Percentiles rank a stretch among this genome's conserved stretches.
Evolutionary conservation across 2,888 invertebrate genomes (phyloP).

Genomic region (Apamea monoglypha): DNA sequence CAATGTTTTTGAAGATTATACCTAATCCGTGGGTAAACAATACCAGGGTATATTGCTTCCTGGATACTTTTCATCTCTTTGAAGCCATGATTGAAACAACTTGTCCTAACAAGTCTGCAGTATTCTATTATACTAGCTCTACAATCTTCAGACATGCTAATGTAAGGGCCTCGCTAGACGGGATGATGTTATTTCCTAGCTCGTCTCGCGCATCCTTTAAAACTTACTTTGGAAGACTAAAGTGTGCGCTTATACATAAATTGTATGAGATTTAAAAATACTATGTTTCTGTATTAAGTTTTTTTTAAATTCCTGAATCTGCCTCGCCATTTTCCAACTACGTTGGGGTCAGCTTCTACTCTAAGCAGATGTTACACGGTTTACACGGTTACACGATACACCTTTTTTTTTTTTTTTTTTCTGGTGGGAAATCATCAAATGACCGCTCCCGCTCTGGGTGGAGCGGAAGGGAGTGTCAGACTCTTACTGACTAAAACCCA

Average conservation of each 20-base stretch:
- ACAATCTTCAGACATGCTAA: slow-evolving; percentile 30
- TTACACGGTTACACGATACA: too few species aligned
- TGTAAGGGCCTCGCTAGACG: slow-evolving; percentile 20
- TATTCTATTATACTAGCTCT: background rate
- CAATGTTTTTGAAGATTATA: too few species aligned
- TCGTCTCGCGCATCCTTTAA: slow-evolving; percentile 21
- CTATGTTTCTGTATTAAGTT: background rate
- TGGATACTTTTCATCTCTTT: background rate
- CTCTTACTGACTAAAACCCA: too few species aligned
- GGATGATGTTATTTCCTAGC: slow-evolving; percentile 17
- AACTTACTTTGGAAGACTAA: slow-evolving; percentile 9
- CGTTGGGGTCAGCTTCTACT: background rate
- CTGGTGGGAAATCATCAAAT: too few species aligned
- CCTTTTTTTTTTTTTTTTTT: too few species aligned
- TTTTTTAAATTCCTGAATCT: background rate
- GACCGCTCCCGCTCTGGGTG: too few species aligned
- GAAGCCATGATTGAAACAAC: background rate
- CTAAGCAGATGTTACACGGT: background rate
- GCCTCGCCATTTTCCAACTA: background rate
- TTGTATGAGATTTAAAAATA: slow-evolving; percentile 9
- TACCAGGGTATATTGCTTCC: background rate
- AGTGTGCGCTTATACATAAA: background rate
- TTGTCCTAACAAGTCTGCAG: background rate
- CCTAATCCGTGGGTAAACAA: background rate
- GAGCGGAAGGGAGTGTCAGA: too few species aligned